Base-by-base conservation (phyloP, 2,797 vertebrate species). In the Capromys pilorides region DNA sequence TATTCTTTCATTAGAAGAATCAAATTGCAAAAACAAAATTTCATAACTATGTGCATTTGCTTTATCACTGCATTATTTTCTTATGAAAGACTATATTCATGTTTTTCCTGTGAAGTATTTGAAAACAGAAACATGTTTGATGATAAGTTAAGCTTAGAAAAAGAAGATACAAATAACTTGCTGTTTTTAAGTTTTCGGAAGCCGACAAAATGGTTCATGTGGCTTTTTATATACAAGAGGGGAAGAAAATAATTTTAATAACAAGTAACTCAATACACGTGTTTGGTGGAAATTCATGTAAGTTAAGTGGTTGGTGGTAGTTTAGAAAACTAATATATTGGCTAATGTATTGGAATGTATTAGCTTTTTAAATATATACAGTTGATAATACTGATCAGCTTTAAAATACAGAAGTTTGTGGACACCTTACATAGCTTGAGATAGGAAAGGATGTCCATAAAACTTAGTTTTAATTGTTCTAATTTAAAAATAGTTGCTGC, bases 401-500 rank as follows among this genome's bases (percentile, higher is more conserved):
- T 9, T 94, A 31, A 91, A 92, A 94, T 79, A 28, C 1, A 0
- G 0, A 91, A 61, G 36, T 51, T 95, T 96, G 54, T 95, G 62
- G 88, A 81, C 79, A 71, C 39, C 41, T 79, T 94, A 66, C 91
- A 28, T 75, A 95, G 79, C 69, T 81, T 97, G 94, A 96, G 92
- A 96, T 95, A 98, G 96, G 96, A 98, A 96, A 97, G 97, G 97
- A 95, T 97, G 97, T 97, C 98, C 98, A 45, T 94, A 49, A 96
- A 96, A 97, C 96, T 90, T 41, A 73, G n/a, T 95, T 93, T 95
- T 81, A 2, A 91, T 97, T 97, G 97, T 94, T 98, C 96, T 97
- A 97, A 97, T 97, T 98, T 98, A 97, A 98, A 98, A 98, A 86
- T 97, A 97, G 95, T 91, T 98, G 98, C 98, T 98, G 97, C 98